Percentiles rank a stretch among this genome's conserved stretches.
Evolutionary conservation across 2,113 vertebrate genomes (phyloP).

Genomic region (Pseudolaguvia tuberculata): DNA sequence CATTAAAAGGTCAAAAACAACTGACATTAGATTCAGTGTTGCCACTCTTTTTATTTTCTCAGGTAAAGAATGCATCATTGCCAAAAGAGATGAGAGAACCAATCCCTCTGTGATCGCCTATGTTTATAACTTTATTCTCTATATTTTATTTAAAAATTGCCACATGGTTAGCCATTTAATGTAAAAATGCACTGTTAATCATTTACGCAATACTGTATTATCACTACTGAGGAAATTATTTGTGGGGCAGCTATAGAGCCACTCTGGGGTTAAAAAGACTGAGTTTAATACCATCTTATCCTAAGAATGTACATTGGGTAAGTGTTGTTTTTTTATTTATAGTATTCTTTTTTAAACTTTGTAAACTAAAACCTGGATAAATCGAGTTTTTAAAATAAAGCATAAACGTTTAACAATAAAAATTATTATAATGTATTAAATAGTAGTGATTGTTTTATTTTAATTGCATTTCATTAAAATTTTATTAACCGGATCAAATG

Average conservation of each 20-base stretch:
- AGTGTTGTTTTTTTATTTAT: too few species aligned
- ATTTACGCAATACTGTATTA: background rate
- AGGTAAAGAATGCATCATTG: background rate
- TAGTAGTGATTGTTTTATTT: background rate
- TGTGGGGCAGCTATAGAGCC: too few species aligned
- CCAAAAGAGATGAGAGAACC: too few species aligned
- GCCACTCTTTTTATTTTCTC: background rate
- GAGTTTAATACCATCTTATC: too few species aligned
- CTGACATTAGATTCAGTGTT: background rate
- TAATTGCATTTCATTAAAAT: background rate
- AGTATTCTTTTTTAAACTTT: too few species aligned
- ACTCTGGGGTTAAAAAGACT: too few species aligned
- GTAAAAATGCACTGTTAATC: background rate
- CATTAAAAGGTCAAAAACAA: background rate
- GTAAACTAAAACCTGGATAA: too few species aligned
- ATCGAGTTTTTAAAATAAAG: too few species aligned
- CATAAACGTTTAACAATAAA: too few species aligned
- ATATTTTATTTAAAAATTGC: background rate
- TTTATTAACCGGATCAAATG: background rate
- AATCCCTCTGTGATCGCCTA: too few species aligned
- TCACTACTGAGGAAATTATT: background rate
- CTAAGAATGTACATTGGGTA: too few species aligned
- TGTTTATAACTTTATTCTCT: background rate
- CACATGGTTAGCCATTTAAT: background rate
- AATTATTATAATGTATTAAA: too few species aligned